Base-by-base conservation (phyloP, 2,797 vertebrate species). In the Pseudochromis fuscus region DNA sequence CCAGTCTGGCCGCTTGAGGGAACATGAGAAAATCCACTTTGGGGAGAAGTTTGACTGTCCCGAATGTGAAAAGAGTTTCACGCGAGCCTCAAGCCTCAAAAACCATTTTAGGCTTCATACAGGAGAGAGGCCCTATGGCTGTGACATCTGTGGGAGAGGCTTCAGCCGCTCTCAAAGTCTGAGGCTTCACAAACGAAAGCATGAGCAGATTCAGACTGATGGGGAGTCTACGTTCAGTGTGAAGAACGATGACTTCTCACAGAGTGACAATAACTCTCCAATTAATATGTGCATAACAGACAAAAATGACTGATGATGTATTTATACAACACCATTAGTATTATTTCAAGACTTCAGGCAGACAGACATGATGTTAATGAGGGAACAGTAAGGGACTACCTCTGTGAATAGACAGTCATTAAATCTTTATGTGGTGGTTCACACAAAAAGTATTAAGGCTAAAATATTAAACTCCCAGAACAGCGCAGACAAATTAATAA, bases 151-250 rank as follows among this genome's bases (percentile, higher is more conserved):
- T 5, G 92, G 91, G n/a, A 62, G 87, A 50, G 92, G 92, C 13
- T 93, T 93, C 85, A 93, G 90, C 52, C 92, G 92, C 59, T 93
- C 92, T 0, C 92, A 93, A 27, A 93, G 92, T 79, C 87, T 93
- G 23, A 64, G 92, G 37, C 89, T 93, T 10, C 92, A 93, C 84
- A 90, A 74, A 55, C 84, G 89, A 7, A 93, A 92, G 51, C 91
- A 92, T 0, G 61, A 63, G 16, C 81, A 67, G 55, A 46, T 61
- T 31, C 77, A 81, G 56, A 67, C 71, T 18, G 87, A 79, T 18
- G 80, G 86, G 3, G 84, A 86, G 51, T 86, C 87, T 4, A 55
- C 50, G 0, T 67, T 73, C 45, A 46, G 25, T 12, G 50, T 15
- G n/a, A 77, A 68, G 60, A 87, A 78, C 1, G 89, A 91, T 0